Evolutionary conservation across 2,113 vertebrate species (phyloP).

Genomic region (Spea bombifrons): DNA sequence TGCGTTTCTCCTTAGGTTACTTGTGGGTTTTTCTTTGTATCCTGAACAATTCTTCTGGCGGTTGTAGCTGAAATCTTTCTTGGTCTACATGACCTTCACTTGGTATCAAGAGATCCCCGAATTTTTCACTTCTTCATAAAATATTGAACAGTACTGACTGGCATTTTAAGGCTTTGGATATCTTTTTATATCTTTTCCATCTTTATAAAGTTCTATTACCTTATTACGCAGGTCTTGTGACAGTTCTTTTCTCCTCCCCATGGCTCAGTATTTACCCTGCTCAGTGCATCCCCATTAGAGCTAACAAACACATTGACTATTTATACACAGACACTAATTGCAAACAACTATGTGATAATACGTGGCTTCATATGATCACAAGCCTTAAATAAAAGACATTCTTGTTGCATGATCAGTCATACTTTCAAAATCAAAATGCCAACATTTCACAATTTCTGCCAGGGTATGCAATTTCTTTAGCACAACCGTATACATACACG

Average conservation of each 20-base stretch:
- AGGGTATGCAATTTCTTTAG: not conserved
- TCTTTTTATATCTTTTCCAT: not conserved
- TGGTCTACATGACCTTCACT: too few relatives aligned
- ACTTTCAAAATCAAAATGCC: not conserved
- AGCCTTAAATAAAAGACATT: not conserved
- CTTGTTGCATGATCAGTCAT: not conserved
- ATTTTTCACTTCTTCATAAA: not conserved
- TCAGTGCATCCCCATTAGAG: not conserved
- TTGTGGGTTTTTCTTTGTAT: too few relatives aligned
- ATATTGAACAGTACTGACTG: not conserved
- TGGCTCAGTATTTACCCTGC: not conserved
- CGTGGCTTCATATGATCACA: not conserved
- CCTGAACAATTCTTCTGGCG: too few relatives aligned
- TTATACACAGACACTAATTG: not conserved
- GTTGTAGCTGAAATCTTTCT: too few relatives aligned
- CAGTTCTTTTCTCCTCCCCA: not conserved
- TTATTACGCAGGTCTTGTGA: not conserved
- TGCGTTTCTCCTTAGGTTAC: too few relatives aligned
- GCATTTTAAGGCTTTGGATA: not conserved
- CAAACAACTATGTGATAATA: not conserved
- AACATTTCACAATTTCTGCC: conserved; percentile 1
- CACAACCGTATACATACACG: not conserved
- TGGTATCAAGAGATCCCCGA: too few relatives aligned
- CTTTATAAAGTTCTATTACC: not conserved
- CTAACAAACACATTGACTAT: not conserved